These are phyloP conservation scores for Cichladusa arquata DNA, from an alignment of 2,113 vertebrate species.

Conservation along the genomic window DNA sequence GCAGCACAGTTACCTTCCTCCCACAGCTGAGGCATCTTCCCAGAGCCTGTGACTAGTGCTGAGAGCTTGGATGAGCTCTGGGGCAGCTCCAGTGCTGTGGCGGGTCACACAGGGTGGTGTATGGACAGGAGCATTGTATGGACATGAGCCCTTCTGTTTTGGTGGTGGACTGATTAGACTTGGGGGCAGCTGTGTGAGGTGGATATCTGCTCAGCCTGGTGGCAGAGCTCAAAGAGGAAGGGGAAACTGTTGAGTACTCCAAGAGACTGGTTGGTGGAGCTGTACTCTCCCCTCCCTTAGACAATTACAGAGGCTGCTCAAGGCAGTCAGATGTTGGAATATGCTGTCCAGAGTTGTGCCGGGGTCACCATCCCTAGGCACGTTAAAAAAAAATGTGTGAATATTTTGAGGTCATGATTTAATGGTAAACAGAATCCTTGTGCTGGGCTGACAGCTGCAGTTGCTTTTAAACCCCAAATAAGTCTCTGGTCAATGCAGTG, in stretches of 20 bases:
- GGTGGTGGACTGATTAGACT: too few relatives aligned
- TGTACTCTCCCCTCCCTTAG: fast-evolving
- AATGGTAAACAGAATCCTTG: neutral
- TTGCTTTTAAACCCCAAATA: neutral
- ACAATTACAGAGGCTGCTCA: neutral
- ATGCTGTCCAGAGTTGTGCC: neutral
- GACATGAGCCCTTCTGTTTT: neutral
- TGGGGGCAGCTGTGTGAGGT: neutral
- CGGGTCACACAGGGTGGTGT: too few relatives aligned
- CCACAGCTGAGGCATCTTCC: neutral
- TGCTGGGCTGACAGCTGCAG: neutral
- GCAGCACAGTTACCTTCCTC: neutral
- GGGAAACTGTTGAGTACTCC: neutral
- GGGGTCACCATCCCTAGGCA: neutral
- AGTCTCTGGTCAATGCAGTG: too few relatives aligned
- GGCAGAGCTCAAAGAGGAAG: neutral
- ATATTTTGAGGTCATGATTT: neutral
- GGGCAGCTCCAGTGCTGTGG: neutral
- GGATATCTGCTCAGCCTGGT: neutral
- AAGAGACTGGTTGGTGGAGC: neutral
- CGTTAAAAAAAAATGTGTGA: neutral
- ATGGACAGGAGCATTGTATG: neutral
- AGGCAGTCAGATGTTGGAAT: neutral
- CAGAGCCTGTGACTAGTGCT: neutral
- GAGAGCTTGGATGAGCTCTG: neutral